Evolutionary conservation across 2,888 invertebrate genomes (phyloP), one percentile per base, ranked within the genome.

Genomic region (Nomada fabriciana): DNA sequence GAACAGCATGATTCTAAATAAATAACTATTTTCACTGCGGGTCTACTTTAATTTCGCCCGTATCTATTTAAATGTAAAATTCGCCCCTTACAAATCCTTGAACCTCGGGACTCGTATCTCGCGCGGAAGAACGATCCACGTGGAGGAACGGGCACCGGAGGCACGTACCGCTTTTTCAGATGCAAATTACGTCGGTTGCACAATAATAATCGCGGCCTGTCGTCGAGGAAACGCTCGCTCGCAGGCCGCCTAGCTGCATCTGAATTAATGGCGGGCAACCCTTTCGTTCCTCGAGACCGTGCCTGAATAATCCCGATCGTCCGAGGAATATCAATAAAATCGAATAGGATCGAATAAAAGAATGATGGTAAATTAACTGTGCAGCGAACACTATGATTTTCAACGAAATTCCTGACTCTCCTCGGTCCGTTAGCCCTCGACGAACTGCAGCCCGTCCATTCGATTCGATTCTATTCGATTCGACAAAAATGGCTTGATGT

Each of bases 131-230:
- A 47, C 25, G 47, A 23, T 36, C 25, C 52, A 13, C 69, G 52
- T 25, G 59, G 53, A 25, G 68, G 20, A 59, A 59, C 43, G 18
- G 52, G 18, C 50, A 52, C 36, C 55, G 55, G 23, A 53, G 53
- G 57, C 80, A 50, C 70, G 70, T 67, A 74, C 55, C 47, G 63
- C 71, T 83, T 83, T 83, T 83, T 83, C 78, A 83, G 29, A 83
- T 83, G 83, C 83, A 83, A 83, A 83, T 83, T 76, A 77, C 64
- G 77, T 53, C 67, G 74, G 82, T 82, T 83, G 82, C 83, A 78
- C 83, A 78, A 83, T 78, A 82, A 83, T 83, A 78, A 83, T 81
- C 83, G 77, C 70, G 63, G 67, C 25, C 73, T 73, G 77, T 81
- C 83, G 83, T 68, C 78, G 78, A 63, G 82, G 82, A 83, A 82